A percentile compares a stretch with the other conserved stretches of the same genome.
Evolutionary conservation across 1,140 invertebrate species (phyloP).

Genomic region (Drosophila kikkawai): DNA sequence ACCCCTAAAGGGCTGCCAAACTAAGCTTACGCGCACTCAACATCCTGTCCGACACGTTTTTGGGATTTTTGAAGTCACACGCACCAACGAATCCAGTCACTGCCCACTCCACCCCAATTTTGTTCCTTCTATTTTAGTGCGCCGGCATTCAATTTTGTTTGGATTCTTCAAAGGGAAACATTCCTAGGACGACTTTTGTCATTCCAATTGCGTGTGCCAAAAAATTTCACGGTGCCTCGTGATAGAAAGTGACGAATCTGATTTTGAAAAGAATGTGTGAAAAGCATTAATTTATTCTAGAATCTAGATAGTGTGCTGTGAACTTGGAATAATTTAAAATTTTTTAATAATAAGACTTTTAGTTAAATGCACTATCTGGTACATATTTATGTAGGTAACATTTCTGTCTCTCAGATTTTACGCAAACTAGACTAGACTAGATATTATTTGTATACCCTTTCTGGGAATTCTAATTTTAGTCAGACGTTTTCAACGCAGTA

Average conservation of each 20-base stretch:
- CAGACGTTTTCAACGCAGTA: not conserved
- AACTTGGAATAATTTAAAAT: not conserved
- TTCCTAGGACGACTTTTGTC: slow-evolving; percentile 48
- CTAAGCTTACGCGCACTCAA: slow-evolving; percentile 60
- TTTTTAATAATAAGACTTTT: not conserved
- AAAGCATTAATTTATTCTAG: slow-evolving; percentile 60
- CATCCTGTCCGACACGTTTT: slow-evolving; percentile 81
- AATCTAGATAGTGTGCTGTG: slow-evolving; percentile 17
- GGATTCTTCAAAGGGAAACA: slow-evolving; percentile 60
- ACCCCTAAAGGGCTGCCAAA: slow-evolving; percentile 34
- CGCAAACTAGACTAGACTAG: too few species aligned
- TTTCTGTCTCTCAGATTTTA: too few species aligned
- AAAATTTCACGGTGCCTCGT: slow-evolving; percentile 68
- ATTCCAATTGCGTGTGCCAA: slow-evolving; percentile 63
- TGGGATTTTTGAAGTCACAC: slow-evolving; percentile 83
- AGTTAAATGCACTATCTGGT: too few species aligned
- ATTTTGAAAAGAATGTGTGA: slow-evolving; percentile 73
- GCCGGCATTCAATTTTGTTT: slow-evolving; percentile 31
- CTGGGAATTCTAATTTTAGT: not conserved
- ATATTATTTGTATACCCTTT: not conserved
- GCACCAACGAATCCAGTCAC: slow-evolving; percentile 56
- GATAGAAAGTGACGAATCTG: slow-evolving; percentile 72
- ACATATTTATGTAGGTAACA: too few species aligned
- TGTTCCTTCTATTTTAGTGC: slow-evolving; percentile 24
- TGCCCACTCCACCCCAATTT: slow-evolving; percentile 19